Base-by-base conservation (phyloP, 1,140 invertebrate species). In the Cyclargus thomasi region DNA sequence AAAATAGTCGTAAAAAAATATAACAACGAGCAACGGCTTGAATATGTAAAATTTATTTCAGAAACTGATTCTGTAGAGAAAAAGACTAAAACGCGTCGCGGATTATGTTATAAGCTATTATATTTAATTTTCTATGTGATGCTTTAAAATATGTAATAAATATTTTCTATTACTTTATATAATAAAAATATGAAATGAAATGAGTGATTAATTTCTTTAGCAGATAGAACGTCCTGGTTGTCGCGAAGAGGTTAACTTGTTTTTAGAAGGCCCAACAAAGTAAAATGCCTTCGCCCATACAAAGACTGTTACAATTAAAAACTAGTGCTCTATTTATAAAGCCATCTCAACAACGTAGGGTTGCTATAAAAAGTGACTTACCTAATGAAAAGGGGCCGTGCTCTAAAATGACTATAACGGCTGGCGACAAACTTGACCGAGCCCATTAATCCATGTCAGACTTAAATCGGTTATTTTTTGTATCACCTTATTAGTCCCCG, bases 391-490 rank as follows among this genome's bases (percentile, higher is more conserved):
- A 59, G 55, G 55, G 55, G 18, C 55, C 55, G 55, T 20, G 10
- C 53, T 11, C 17, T 59, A 59, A 59, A 59, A 20, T 59, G 55
- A 20, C 20, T 59, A 59, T 59, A 59, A 59, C 17, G 55, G 53
- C 53, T 6, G 17, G 55, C 20, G 55, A 59, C 17, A 59, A 59
- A 59, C 17, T 59, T 55, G 16, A n/a, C 53, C 16, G 53, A 55
- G 53, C 53, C n/a, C 55, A 59, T 59, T 59, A 59, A 59, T 59
- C 55, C 55, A 59, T 59, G 55, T 59, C 55, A 59, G 55, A 20
- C 18, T 20, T n/a, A 55, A 55, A 55, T 55, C 53, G 53, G 53
- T 18, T 55, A 55, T 55, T 59, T 20, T 20, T 20, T 59, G 17
- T 21, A 59, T 20, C 17, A 20, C 18, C 55, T 20, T 59, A 59